Percentiles rank a stretch among this genome's conserved stretches.
Conservation (phyloP, 2,113 vertebrate species). For the Sigmodon hispidus region DNA sequence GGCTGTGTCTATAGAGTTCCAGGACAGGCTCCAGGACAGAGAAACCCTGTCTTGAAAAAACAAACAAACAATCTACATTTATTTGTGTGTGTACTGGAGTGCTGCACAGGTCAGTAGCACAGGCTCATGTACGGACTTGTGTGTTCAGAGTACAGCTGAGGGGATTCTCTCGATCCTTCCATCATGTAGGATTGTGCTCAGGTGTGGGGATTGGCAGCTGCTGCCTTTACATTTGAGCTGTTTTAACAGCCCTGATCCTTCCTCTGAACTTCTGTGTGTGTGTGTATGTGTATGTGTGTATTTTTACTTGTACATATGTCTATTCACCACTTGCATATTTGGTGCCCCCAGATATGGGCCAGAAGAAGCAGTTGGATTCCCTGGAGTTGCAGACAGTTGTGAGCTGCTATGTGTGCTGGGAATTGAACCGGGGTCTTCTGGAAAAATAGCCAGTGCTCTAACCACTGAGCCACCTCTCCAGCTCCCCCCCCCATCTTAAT, state of each 20-base stretch:
- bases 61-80: too few species aligned
- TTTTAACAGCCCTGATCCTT: neutral
- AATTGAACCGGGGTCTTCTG: neutral
- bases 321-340: neutral
- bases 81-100: neutral
- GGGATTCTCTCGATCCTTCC: neutral
- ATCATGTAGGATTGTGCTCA: neutral
- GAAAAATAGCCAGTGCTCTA: neutral
- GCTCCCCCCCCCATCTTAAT: neutral
- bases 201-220: neutral
- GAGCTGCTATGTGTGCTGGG: neutral
- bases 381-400: neutral
- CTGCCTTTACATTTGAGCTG: neutral
- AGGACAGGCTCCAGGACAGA: too few species aligned
- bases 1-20: too few species aligned
- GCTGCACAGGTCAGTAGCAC: neutral
- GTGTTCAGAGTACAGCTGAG: neutral
- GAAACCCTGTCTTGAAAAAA: too few species aligned
- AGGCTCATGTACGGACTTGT: neutral
- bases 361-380: neutral
- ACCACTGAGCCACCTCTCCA: neutral
- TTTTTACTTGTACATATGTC: neutral
- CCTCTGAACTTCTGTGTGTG: neutral
- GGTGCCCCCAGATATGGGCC: neutral
- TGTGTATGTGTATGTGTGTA: neutral